Evolutionary conservation across 2,888 invertebrate species (phyloP), one percentile per base, ranked within the genome.

Genomic region (Nymphalis c-album): DNA sequence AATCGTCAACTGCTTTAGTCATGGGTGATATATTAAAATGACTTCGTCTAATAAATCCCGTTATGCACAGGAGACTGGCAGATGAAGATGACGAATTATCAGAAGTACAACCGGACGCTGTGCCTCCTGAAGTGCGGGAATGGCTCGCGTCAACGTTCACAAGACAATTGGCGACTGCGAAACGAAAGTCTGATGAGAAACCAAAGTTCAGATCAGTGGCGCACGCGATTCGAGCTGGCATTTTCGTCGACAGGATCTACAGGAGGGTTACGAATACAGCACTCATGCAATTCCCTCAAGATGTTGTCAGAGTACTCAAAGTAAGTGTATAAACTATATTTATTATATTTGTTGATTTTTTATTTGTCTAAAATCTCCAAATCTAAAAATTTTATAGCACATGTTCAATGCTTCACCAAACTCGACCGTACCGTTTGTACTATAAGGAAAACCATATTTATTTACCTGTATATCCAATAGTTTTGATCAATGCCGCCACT

Each of bases 101-200:
- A 57, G 98, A 98, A 88, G 98, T 98, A 66, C 98, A 98, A 82
- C 98, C 98, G 64, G 98, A 98, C 85, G 97, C 98, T 16, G 98
- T 98, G 62, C 98, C 98, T 51, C 97, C 96, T 70, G 98, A 98
- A 87, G 98, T 98, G 55, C 94, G 98, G 77, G 98, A 98, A 88
- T 98, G 98, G 98, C 92, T 98, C 85, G 98, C 98, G 69, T 96
- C 98, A 70, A 98, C 98, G 58, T 98, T 98, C 91, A 99, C 98
- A 48, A 94, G 98, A 74, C 97, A 97, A 87, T 93, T 96, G 90
- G 96, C 95, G 71, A 95, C 96, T 68, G 95, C 96, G 67, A 94
- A 96, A 75, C 94, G 95, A 81, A 94, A 94, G 88, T 94, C 94
- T 46, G 96, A 96, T 79, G 96, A 96, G 86, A 96, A 96, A 82